Conservation (phyloP, 2,113 vertebrate species). For the Odontophorus gujanensis region DNA sequence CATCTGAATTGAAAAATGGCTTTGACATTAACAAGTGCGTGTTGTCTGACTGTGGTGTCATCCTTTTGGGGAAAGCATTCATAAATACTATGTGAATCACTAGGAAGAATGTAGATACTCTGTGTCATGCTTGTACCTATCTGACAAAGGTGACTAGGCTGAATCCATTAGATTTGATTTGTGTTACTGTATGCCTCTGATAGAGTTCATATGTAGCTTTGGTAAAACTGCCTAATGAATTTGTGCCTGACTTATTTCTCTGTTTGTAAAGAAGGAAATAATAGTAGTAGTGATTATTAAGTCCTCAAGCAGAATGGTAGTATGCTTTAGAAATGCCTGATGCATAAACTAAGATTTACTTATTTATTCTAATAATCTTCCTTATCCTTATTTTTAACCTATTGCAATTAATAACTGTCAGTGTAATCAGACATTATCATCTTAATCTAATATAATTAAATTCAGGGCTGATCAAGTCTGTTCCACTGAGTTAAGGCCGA, state of each 20-base stretch:
- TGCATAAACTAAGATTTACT: not conserved
- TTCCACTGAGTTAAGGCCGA: not conserved
- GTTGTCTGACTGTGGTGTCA: accelerated
- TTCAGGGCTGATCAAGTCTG: not conserved
- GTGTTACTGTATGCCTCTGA: not conserved
- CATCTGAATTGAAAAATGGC: not conserved
- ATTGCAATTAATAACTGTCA: not conserved
- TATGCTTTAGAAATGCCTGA: not conserved
- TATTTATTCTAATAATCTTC: not conserved
- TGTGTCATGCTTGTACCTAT: accelerated
- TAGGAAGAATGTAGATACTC: not conserved
- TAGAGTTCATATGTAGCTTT: not conserved
- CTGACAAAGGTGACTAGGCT: not conserved
- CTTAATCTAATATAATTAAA: not conserved
- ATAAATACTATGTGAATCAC: not conserved
- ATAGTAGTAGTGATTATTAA: not conserved
- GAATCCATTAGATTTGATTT: not conserved
- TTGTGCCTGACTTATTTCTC: not conserved
- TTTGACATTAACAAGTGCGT: not conserved
- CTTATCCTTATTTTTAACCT: not conserved
- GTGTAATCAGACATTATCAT: not conserved
- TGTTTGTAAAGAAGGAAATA: not conserved
- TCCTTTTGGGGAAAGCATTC: not conserved
- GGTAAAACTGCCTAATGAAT: not conserved
- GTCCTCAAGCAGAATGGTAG: not conserved